Evolutionary conservation across 2,797 vertebrate species (phyloP).

Genomic region (Simalia tracyae): DNA sequence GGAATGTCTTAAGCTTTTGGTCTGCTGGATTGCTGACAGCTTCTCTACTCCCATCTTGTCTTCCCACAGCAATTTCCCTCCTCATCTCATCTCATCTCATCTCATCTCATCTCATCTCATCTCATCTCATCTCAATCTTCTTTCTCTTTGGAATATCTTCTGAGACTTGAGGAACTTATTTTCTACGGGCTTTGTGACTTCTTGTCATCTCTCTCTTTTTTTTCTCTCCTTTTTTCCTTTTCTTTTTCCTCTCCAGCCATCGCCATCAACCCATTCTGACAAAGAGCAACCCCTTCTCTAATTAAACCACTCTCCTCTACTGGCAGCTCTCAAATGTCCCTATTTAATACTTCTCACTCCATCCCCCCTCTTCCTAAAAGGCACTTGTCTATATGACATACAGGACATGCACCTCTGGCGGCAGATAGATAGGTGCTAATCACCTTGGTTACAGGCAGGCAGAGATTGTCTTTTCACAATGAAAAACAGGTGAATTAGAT

Average conservation of each 20-base stretch:
- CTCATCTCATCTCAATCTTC: background rate
- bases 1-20: background rate
- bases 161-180: background rate
- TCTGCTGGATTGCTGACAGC: background rate
- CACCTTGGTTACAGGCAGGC: background rate
- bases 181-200: background rate
- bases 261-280: background rate
- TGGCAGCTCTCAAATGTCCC: background rate
- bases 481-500: background rate
- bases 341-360: background rate
- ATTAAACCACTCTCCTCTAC: background rate
- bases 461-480: background rate
- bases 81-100: no score
- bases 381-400: background rate
- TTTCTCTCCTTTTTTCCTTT: background rate
- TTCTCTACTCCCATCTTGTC: background rate
- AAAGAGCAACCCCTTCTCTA: background rate
- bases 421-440: background rate
- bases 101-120: no score
- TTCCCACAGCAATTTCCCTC: background rate
- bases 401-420: background rate
- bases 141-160: background rate
- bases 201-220: background rate
- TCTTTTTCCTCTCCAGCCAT: background rate
- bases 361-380: background rate